Evolutionary conservation across 2,797 vertebrate species (phyloP), one percentile per base, ranked within the genome.

Genomic region (Arrhamphus sclerolepis): DNA sequence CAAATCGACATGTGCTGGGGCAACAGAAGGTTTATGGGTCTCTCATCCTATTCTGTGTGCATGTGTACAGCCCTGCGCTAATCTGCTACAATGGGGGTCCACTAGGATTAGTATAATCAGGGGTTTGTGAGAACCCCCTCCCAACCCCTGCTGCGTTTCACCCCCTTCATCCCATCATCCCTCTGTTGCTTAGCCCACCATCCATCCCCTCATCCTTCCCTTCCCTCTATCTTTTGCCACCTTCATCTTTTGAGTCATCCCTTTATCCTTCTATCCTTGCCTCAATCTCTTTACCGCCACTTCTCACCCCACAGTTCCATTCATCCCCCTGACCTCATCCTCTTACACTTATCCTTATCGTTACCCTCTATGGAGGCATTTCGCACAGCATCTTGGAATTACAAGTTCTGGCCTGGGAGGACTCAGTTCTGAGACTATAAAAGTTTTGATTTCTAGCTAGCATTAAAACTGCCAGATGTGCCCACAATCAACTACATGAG

Each of bases 31-130:
- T 75, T 68, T 79, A 70, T 70, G 43, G 66, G 44, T 71, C 39
- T 55, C 20, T 73, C 34, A 44, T 43, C 65, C 28, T 62, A n/a
- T 66, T 28, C 43, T 47, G 47, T 65, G 63, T 58, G 55, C 42
- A 39, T 82, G 75, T 64, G 81, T 66, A 53, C 59, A 69, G 63
- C n/a, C n/a, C n/a, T n/a, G 74, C 57, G n/a, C 73, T 84, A 88
- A 89, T 86, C 78, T 87, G 54, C 84, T 54, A 76, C 71, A 57
- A 67, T 69, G 89, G 84, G 76, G 85, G 86, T 85, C 87, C 75
- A 69, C 66, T 62, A 69, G 82, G 89, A 92, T 92, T 90, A 89
- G 85, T 80, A 88, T 92, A 90, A 92, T 90, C 86, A 83, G 77
- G 71, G 80, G 59, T 49, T 88, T 81, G 24, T 20, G 67, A 65